Evolutionary conservation across 2,113 vertebrate genomes (phyloP), one percentile per base, ranked within the genome.

Genomic region (Nymphicus hollandicus): DNA sequence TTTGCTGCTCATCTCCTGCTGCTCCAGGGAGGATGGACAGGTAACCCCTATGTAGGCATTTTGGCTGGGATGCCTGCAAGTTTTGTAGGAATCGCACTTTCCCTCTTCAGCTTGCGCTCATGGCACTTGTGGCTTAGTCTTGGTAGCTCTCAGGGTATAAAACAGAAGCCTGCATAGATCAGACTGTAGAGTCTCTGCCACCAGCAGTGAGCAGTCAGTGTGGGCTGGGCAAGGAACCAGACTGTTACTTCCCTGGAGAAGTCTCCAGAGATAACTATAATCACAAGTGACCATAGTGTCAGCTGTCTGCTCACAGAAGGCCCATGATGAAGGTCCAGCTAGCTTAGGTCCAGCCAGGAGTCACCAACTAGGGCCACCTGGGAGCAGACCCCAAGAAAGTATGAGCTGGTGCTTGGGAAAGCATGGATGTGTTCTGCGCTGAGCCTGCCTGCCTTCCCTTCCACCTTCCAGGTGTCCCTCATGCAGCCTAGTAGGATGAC

Each of bases 401-500:
- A 17, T 61, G 35, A 81, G 63, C 49, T 35, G 33, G 41, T 24
- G 4, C 27, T 82, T 85, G 33, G 25, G 55, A 74, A 88, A 65
- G 20, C 0, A 2, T 9, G 31, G 10, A 56, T 3, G 0, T 53
- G 25, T 58, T 89, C 50, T 70, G 41, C 5, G 10, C 17, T 46
- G 9, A 31, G 20, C 13, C 53, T 78, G 44, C 33, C 14, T 77
- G 27, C 19, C 41, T 70, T 65, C 2, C 13, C 11, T n/a, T 58
- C 20, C 33, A 58, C 55, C 22, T 5, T 10, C 49, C 1, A 0
- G 5, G 20, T 81, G 35, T 37, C 39, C 35, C 44, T 69, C 28
- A 44, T 0, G 0, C 9, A n/a, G 10, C 25, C 31, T 50, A 18
- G 11, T 66, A 31, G 23, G 22, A 41, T 8, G 4, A 18, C 12